A percentile compares a stretch with the other conserved stretches of the same genome.
Conservation (phyloP, 2,888 invertebrate genomes). For the Cryptus armator region DNA sequence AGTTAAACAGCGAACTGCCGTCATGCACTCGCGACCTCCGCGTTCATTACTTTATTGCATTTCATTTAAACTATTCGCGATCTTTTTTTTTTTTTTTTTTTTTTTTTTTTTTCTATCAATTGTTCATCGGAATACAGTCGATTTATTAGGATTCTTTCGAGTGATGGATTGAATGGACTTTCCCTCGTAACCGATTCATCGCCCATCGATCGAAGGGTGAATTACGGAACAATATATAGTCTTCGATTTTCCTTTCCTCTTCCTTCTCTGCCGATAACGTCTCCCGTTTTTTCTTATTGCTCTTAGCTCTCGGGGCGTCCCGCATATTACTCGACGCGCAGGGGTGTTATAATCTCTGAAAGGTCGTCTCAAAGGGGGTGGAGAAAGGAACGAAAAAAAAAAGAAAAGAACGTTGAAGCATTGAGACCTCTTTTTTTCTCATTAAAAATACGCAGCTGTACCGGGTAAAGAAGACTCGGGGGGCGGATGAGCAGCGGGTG, state of each 20-base stretch:
- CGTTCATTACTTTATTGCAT: slow-evolving; percentile 35
- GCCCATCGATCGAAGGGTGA: slow-evolving; percentile 19
- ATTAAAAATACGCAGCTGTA: slow-evolving; percentile 62
- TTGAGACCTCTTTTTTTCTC: slow-evolving; percentile 53
- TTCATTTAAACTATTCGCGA: slow-evolving; percentile 1
- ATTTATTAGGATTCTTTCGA: background rate
- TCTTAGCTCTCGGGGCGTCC: slow-evolving; percentile 21
- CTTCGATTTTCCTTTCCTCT: slow-evolving; percentile 2
- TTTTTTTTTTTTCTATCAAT: background rate
- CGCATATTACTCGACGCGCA: slow-evolving; percentile 43
- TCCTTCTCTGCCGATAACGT: slow-evolving; percentile 1
- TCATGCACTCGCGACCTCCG: background rate
- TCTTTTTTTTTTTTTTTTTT: background rate
- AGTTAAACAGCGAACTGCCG: slow-evolving; percentile 27
- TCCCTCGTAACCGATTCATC: background rate
- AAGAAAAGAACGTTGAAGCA: slow-evolving; percentile 32
- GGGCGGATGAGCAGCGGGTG: slow-evolving; percentile 28
- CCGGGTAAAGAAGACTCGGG: slow-evolving; percentile 28
- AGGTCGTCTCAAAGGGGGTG: slow-evolving; percentile 34
- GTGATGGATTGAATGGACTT: background rate
- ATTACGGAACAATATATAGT: slow-evolving; percentile 40
- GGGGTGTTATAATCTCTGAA: slow-evolving; percentile 51
- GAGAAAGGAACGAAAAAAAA: slow-evolving; percentile 31
- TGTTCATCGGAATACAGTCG: background rate
- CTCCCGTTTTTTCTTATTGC: slow-evolving; percentile 19